Base-by-base conservation (phyloP, 2,888 invertebrate species). In the Pelosia muscerda region DNA sequence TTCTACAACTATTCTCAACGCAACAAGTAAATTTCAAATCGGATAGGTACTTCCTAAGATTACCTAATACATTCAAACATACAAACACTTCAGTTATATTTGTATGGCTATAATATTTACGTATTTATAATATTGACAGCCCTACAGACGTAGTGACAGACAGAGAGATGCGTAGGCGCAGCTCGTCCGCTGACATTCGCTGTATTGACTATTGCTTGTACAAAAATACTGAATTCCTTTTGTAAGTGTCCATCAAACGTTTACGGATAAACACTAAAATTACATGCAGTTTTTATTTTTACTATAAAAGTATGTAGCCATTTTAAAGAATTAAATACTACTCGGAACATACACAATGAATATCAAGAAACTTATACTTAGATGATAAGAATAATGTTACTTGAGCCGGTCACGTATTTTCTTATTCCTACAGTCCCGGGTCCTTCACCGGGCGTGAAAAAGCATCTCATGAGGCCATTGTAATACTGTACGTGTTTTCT, bases 161-260 rank as follows among this genome's bases (percentile, higher is more conserved):
- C 73, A 72, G 77, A 76, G 76, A 74, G 73, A 63, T 63, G 72
- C 70, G 78, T 66, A 78, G 80, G 78, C 75, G 79, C 76, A 78
- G 42, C 75, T 74, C 73, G 78, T 76, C 66, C 72, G 71, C 59
- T 72, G 73, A 8, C 75, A 28, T 75, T 75, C 73, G 75, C 63
- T 31, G 34, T 55, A 61, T 61, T 61, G 26, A 49, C 71, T 68
- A 72, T 74, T 72, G 76, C 65, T 72, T 78, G 68, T 66, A 71
- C 69, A 72, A 73, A 80, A 77, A 77, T 76, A 63, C 71, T 62
- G 56, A 74, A 74, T 73, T 73, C 72, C 68, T 58, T 23, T 42
- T 66, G 73, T 73, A 64, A 58, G 58, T 72, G 78, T 75, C 75
- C 75, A 75, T 77, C 75, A 75, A 63, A 69, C 22, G 68, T 57